These are phyloP conservation scores for Mirounga angustirostris DNA, from an alignment of 2,113 vertebrate species.

Conservation along the genomic window DNA sequence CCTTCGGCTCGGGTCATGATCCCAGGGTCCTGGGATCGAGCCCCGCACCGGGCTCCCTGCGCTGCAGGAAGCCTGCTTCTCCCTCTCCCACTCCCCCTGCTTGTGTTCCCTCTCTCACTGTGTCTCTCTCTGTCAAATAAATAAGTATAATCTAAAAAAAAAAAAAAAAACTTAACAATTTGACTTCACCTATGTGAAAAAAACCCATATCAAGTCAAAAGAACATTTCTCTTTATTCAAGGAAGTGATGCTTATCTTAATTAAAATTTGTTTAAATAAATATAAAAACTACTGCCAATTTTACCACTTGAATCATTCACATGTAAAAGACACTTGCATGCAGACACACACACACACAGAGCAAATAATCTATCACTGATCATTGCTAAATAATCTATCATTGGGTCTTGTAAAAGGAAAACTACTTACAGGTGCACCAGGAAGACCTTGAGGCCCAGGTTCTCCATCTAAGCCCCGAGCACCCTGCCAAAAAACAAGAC, in stretches of 20 bases:
- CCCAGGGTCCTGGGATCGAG: no score
- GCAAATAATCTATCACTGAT: neutral
- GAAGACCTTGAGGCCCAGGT: conserved; percentile 93
- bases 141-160: no score
- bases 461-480: conserved; percentile 94
- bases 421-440: conserved; percentile 93
- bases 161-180: neutral
- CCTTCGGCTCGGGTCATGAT: no score
- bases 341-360: neutral
- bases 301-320: conserved; percentile 22
- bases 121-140: no score
- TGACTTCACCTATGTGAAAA: neutral
- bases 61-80: no score
- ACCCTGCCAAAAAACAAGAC: conserved; percentile 88
- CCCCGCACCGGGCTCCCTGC: no score
- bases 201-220: neutral
- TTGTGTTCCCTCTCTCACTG: no score
- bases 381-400: neutral
- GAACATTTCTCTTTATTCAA: neutral
- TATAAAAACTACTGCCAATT: neutral
- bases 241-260: neutral
- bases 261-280: conserved; percentile 15
- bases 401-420: neutral
- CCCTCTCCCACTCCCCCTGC: no score
- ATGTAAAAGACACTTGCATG: neutral